Evolutionary conservation across 2,888 invertebrate genomes (phyloP), one percentile per base, ranked within the genome.

Genomic region (Thereva unica): DNA sequence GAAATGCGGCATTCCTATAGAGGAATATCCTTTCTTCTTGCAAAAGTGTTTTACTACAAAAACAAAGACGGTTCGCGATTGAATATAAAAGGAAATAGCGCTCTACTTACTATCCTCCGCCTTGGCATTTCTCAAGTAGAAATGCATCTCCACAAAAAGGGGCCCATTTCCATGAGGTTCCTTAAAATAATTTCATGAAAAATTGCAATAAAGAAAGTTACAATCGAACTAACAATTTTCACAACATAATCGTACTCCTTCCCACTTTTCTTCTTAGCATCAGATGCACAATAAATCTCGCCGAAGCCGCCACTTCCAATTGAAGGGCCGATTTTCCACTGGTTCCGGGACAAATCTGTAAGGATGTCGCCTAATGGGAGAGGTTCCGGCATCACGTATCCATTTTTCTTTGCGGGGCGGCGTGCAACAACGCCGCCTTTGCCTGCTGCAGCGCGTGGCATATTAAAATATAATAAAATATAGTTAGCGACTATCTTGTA

Each of bases 221-320:
- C n/a, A 35, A 47, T 38, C 40, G n/a, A 71, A 85, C 89, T 86
- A 82, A 92, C 92, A 75, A 92, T 91, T 86, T 93, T 92, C 1
- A 92, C 83, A 10, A 91, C 92, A 75, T 84, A 89, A 4, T 88
- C 86, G 78, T 86, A 90, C 66, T 80, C 79, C 0, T 84, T 83
- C 0, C 80, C 78, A 68, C 81, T 82, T 68, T 85, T 85, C 1
- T 83, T 78, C 1, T 83, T 80, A 41, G 81, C 81, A 65, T 84
- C 85, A 79, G 87, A 88, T 49, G 93, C 94, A 0, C 90, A 86
- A 79, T 97, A 97, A 74, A 97, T 95, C 78, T 94, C 92, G 1
- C 97, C 97, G 78, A 97, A 97, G 8, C 97, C 97, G 0, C 97
- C 97, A 66, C 89, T 84, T 0, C 96, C 97, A 68, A 97, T 93